Base-by-base conservation (phyloP, 2,888 invertebrate genomes). In the Miltochrista miniata region DNA sequence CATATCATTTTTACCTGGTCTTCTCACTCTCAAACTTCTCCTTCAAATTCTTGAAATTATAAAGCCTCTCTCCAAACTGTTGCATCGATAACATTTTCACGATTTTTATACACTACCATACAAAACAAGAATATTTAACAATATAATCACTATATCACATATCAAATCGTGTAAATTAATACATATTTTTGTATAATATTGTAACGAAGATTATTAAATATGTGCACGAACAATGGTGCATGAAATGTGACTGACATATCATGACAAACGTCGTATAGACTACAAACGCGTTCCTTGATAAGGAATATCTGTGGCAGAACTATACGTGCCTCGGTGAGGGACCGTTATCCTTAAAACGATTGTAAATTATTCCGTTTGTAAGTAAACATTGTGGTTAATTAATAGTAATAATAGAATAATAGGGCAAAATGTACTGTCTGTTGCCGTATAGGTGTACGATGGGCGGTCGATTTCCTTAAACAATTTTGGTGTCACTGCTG, bases 21-120 rank as follows among this genome's bases (percentile, higher is more conserved):
- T 76, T 54, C 63, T 91, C 90, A 72, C 75, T 54, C 63, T 91
- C 90, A 72, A 91, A 91, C 65, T 84, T 82, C 45, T 90, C 87
- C 69, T 86, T 90, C 29, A 90, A 63, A 53, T 78, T 81, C 52
- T 87, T 81, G 61, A 91, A 91, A 64, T 76, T 89, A 61, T 72
- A 90, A 42, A 86, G 81, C 49, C 90, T 76, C 34, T 87, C 86
- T 8, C 87, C 83, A 43, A 78, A 68, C 9, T 78, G 68, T 11
- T 85, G 72, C 48, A 86, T 63, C 2, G 87, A 84, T 62, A 90
- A 65, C 85, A 90, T 87, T 70, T 74, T 81, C 56, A n/a, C 54
- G 51, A 40, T 51, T 65, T 60, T 45, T 66, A 59, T 41, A 66
- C 66, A 70, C 61, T 52, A 54, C 14, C 48, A 54, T 45, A 52